These are phyloP conservation scores for Enteromius treurensis DNA, from an alignment of 2,797 vertebrate genomes.

Conservation along the genomic window DNA sequence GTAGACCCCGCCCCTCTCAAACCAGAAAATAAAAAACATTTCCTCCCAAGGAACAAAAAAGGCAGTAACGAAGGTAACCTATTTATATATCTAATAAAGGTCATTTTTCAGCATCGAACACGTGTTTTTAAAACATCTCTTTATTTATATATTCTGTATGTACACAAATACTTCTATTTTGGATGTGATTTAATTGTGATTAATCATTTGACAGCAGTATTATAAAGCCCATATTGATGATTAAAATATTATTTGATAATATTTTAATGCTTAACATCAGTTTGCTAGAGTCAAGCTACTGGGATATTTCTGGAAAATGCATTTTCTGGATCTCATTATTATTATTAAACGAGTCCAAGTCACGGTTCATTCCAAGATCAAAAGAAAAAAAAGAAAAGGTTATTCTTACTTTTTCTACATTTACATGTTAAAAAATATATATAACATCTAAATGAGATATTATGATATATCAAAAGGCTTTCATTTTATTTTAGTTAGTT, in stretches of 20 bases:
- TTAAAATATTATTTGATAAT: not conserved
- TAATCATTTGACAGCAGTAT: too few relatives aligned
- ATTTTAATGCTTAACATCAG: not conserved
- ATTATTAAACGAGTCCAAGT: not conserved
- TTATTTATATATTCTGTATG: too few relatives aligned
- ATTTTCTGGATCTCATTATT: not conserved
- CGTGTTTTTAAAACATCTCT: not conserved
- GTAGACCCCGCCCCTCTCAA: constrained; percentile 59
- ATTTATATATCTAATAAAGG: constrained; percentile 71
- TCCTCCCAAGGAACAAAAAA: constrained; percentile 77
- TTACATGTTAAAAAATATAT: too few relatives aligned
- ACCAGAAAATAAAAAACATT: constrained; percentile 68
- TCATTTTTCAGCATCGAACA: constrained; percentile 12
- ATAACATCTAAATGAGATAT: too few relatives aligned
- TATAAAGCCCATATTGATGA: not conserved
- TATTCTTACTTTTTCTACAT: too few relatives aligned
- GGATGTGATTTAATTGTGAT: too few relatives aligned
- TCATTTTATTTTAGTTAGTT: too few relatives aligned
- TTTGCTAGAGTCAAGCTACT: not conserved
- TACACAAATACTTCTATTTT: too few relatives aligned
- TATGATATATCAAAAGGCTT: too few relatives aligned
- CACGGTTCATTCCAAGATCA: not conserved
- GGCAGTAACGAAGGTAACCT: constrained; percentile 79
- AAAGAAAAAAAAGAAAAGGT: not conserved
- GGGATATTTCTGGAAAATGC: not conserved